Evolutionary conservation across 2,797 vertebrate genomes (phyloP).

Genomic region (Graptemys geographica): DNA sequence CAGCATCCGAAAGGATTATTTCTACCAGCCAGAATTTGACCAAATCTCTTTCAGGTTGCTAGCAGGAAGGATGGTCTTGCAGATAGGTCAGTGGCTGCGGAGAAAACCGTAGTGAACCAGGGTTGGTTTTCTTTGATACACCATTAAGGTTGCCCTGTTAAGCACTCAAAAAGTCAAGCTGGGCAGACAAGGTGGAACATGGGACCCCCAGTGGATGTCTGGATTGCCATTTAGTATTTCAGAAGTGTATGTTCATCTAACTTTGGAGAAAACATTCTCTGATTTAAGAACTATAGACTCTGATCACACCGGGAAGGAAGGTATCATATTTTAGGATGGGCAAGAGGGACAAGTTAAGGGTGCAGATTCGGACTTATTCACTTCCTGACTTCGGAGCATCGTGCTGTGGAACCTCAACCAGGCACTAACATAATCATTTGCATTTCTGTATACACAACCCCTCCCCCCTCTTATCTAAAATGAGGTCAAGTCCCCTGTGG

Average conservation of each 20-base stretch:
- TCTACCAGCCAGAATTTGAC: background rate
- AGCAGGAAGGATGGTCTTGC: background rate
- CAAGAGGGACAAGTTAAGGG: background rate
- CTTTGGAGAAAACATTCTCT: background rate
- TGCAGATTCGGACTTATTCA: background rate
- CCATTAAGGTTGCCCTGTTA: background rate
- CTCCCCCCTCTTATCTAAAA: constrained; percentile 33
- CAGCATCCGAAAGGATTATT: background rate
- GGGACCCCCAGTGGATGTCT: background rate
- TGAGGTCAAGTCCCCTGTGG: constrained; percentile 59
- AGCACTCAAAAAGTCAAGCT: background rate
- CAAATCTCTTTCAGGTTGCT: background rate
- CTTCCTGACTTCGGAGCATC: background rate
- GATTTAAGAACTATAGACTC: background rate
- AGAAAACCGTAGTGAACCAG: background rate
- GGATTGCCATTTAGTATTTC: background rate
- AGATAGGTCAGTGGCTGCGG: background rate
- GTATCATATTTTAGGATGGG: background rate
- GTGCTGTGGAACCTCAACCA: constrained; percentile 21
- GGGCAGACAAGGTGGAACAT: background rate
- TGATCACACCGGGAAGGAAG: rapidly evolving
- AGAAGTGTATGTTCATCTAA: background rate
- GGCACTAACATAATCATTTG: constrained; percentile 31
- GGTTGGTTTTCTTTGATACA: background rate
- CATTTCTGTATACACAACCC: constrained; percentile 35